Evolutionary conservation across 2,888 invertebrate species (phyloP), one percentile per base, ranked within the genome.

Genomic region (Agrotis segetum): DNA sequence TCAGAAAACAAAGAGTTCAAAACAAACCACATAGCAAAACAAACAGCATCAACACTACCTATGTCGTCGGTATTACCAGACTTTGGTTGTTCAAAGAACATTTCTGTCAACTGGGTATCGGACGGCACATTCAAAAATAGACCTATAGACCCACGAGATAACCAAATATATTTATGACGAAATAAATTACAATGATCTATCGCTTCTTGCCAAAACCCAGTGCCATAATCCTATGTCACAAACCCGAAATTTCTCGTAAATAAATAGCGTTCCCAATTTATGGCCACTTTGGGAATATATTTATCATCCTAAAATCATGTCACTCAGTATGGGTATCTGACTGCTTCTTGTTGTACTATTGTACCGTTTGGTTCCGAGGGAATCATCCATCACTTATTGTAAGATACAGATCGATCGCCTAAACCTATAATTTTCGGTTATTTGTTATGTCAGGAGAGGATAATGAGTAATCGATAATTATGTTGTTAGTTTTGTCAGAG

Each of bases 341-440:
- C 29, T 66, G 40, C 47, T 13, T 68, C 44, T 67, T 61, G 56
- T 47, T 47, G 9, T 72, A 70, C 65, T 82, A 73, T 61, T 40
- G 50, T 49, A 29, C 13, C 59, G 21, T 13, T 19, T 1, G 3
- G 49, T 16, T 17, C 17, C 50, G 0, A 47, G 82, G 85, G 85
- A 76, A 52, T 68, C 29, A 85, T 83, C 62, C 71, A 74, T 85
- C 81, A 83, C 65, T 85, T 83, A 80, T 17, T 60, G 11, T n/a
- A 49, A 50, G 62, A 79, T 61, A 56, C 44, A 66, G 77, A 83
- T 83, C 67, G 73, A 85, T 83, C 53, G 56, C 19, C 4, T 53
- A 50, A 63, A 64, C 56, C 11, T 3, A 65, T 46, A 53, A 50
- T 59, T 82, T 65, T 50, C 21, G 53, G n/a, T 50, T 61, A 59